These are phyloP conservation scores for Anser cygnoides DNA, from an alignment of 2,113 vertebrate genomes.

Conservation along the genomic window DNA sequence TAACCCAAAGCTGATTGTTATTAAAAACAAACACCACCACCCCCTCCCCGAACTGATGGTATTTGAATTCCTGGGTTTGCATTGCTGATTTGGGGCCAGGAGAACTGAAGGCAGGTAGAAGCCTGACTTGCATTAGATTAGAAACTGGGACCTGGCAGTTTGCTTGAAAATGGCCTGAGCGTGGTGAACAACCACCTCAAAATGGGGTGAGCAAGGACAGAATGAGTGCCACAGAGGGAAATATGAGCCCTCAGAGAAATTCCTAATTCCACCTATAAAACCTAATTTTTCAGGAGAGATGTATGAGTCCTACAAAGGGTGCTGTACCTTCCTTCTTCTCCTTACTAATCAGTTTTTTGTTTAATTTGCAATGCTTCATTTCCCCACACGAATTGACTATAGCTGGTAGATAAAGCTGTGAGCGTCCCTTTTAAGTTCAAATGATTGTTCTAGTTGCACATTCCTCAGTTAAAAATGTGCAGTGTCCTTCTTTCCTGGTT, in stretches of 20 bases:
- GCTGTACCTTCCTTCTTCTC: not conserved
- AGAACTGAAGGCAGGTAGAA: not conserved
- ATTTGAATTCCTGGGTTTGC: conserved; percentile 38
- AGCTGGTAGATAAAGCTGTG: not conserved
- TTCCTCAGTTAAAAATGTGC: not conserved
- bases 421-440: not conserved
- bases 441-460: not conserved
- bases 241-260: not conserved
- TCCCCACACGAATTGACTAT: not conserved
- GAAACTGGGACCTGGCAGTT: not conserved
- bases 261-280: not conserved
- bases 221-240: not conserved
- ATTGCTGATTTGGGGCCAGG: conserved; percentile 26
- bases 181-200: not conserved
- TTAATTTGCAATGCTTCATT: conserved; percentile 13
- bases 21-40: not conserved
- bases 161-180: not conserved
- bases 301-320: not conserved
- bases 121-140: not conserved
- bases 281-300: not conserved
- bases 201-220: not conserved
- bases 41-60: not conserved
- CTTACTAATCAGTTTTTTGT: not conserved
- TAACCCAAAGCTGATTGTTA: not conserved
- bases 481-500: not conserved